Base-by-base conservation (phyloP, 2,113 vertebrate species). In the Montifringilla adamsi region DNA sequence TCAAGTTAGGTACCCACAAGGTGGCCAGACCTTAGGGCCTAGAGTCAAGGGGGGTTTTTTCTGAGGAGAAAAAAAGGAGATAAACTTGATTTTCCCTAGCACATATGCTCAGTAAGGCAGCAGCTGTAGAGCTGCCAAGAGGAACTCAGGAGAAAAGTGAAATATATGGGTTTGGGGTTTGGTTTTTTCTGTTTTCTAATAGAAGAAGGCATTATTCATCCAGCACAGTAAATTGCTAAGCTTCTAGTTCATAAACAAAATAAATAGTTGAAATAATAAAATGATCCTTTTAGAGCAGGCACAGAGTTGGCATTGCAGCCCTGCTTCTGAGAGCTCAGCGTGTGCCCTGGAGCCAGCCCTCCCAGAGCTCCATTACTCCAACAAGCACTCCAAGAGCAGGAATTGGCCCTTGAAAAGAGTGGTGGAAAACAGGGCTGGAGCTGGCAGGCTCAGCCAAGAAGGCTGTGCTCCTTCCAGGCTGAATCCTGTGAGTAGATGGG, bases 241-340 rank as follows among this genome's bases (percentile, higher is more conserved):
- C 39, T 22, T 91, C 59, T 77, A 53, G 72, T 26, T 79, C n/a
- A 55, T 81, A 84, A 89, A 75, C 26, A 74, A 82, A 66, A 62
- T 9, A n/a, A 86, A 83, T 7, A 49, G 31, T 44, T 86, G 55
- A 85, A 94, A 81, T 78, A 90, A 86, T 58, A n/a, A 58, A 64
- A 47, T 26, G 7, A 43, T 68, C 3, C 4, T 60, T 89, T 75
- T 43, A 66, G 76, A 49, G 17, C 16, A 43, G 19, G 56, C 81
- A 46, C 22, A 15, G 49, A 11, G 35, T 11, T 53, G 18, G 19
- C 59, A 46, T 22, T 5, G 9, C 35, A 68, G 44, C 46, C 31
- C 23, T 62, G 37, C 37, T 35, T 39, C 20, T 0, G 4, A 15
- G 43, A 73, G 35, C 59, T 85, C 31, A 19, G 41, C 0, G 0